phyloP scores from a whole-genome alignment of 2,797 vertebrate genomes.

The Luscinia luscinia region DNA sequence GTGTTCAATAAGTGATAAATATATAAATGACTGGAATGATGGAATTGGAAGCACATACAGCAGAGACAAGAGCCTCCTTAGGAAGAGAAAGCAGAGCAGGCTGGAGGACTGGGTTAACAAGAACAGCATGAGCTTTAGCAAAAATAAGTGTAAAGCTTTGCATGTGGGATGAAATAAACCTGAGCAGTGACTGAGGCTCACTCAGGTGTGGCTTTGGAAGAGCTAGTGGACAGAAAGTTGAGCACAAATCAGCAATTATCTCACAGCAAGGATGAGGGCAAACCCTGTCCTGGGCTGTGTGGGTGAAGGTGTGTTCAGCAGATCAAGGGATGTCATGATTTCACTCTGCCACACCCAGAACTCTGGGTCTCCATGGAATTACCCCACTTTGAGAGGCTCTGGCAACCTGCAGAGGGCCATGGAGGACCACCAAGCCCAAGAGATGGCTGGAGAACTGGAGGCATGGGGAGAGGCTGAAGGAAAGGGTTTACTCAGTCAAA shows the following conservation, averaged over 20 bases:
- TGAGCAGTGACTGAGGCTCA: accelerated
- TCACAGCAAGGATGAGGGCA: not conserved
- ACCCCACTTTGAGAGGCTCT: not conserved
- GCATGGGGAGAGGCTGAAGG: not conserved
- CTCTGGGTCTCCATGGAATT: not conserved
- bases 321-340: not conserved
- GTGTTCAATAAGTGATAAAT: not conserved
- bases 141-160: not conserved
- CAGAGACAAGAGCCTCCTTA: not conserved
- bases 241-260: not conserved
- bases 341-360: not conserved
- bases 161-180: not conserved
- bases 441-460: not conserved
- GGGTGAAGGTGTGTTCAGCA: not conserved
- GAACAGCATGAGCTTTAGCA: not conserved
- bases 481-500: not conserved
- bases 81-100: not conserved
- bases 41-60: not conserved
- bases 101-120: not conserved
- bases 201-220: not conserved
- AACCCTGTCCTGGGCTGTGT: accelerated
- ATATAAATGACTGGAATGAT: too few relatives aligned
- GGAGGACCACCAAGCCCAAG: not conserved
- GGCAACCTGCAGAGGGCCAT: not conserved
- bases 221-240: not conserved